Evolutionary conservation across 2,113 vertebrate species (phyloP), one percentile per base, ranked within the genome.

Genomic region (Thermophis baileyi): DNA sequence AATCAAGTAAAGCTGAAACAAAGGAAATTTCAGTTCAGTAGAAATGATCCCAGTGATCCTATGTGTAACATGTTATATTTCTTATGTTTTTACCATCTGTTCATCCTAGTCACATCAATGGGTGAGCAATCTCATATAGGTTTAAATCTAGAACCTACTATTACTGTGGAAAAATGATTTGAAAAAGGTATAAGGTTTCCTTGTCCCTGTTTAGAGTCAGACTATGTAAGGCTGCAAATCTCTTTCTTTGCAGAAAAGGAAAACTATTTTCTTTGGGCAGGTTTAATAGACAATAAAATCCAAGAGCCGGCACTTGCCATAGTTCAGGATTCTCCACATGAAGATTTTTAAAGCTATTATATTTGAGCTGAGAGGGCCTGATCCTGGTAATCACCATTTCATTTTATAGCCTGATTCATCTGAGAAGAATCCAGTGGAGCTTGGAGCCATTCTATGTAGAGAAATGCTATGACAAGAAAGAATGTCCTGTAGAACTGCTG

Each of bases 111-210:
- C 55, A 40, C n/a, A 74, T 49, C 47, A n/a, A n/a, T 2, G 69
- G 46, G 46, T 51, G 53, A 87, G 44, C 88, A 18, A 92, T 27
- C 55, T 88, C 7, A 86, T 92, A 90, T 7, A 6, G 9, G 40
- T 93, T 87, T 63, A 89, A 18, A 20, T 20, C 44, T 89, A 91
- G n/a, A 94, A 7, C 9, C 27, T 93, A 24, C 6, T 74, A 95
- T 51, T 85, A 69, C 30, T 85, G 63, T 12, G 55, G 63, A 57
- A 93, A 93, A 90, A 10, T 47, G 88, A 50, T 89, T 14, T 40
- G 30, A 27, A 69, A 49, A 5, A 91, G 18, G 6, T 89, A 93
- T 3, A 46, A 44, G 8, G 1, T 14, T 46, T 93, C 49, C 20
- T 51, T 93, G 55, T 85, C 92, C 35, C 6, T 30, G 74, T 89